These are phyloP conservation scores for Platanista minor DNA, from an alignment of 2,113 vertebrate species.

Conservation along the genomic window DNA sequence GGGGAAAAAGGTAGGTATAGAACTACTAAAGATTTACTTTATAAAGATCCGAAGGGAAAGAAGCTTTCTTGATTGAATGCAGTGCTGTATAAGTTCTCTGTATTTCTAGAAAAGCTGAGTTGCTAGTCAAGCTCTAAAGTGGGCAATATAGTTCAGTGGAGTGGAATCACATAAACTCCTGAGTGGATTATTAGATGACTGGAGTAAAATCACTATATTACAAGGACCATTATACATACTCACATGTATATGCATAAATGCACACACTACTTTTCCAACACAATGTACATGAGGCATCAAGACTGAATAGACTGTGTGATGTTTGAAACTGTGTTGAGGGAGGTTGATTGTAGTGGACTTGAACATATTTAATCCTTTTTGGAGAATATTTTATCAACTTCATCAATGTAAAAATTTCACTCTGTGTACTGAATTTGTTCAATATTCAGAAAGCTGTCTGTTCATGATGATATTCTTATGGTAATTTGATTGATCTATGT, in stretches of 20 bases:
- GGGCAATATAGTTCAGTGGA: conserved; percentile 34
- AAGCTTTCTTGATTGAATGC: neutral
- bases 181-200: conserved; percentile 45
- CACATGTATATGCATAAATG: neutral
- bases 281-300: conserved; percentile 52
- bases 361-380: neutral
- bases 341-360: neutral
- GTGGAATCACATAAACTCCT: conserved; percentile 45
- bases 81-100: neutral
- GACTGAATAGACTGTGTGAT: conserved; percentile 4
- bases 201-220: conserved; percentile 43
- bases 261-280: conserved; percentile 36
- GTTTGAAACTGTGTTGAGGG: neutral
- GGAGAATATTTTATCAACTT: neutral
- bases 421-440: neutral
- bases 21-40: neutral
- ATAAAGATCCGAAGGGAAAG: neutral
- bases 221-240: conserved; percentile 31
- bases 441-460: neutral
- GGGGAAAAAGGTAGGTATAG: neutral
- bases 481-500: neutral
- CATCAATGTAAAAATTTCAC: neutral
- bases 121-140: conserved; percentile 7
- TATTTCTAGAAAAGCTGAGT: neutral
- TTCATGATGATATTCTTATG: neutral